phyloP scores from a whole-genome alignment of 2,797 vertebrate species.

The Coranthus polyacanthus region DNA sequence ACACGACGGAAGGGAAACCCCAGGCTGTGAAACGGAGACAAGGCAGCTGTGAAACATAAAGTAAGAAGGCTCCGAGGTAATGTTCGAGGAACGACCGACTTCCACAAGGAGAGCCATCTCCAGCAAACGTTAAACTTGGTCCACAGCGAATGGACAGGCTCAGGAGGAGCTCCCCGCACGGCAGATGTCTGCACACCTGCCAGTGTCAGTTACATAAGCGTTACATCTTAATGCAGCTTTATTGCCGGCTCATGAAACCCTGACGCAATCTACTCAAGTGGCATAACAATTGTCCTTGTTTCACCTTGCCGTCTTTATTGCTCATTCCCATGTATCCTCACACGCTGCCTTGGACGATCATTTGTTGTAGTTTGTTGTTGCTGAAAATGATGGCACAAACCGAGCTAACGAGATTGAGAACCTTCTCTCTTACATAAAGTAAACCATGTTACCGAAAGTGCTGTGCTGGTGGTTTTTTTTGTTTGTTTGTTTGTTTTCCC shows the following conservation, averaged over 20 bases:
- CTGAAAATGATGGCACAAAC: constrained; percentile 7
- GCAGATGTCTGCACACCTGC: constrained; percentile 69
- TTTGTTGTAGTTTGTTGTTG: constrained; percentile 25
- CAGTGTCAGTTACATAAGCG: constrained; percentile 55
- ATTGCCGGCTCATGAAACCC: constrained; percentile 61
- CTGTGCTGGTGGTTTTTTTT: constrained; percentile 5
- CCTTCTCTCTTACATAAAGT: constrained; percentile 27
- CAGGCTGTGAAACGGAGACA: too few species aligned
- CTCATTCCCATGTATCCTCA: constrained; percentile 19
- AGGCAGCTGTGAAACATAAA: constrained; percentile 24
- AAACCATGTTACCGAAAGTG: constrained; percentile 31
- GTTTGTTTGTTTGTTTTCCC: too few species aligned
- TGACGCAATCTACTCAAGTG: constrained; percentile 52
- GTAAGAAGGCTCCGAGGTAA: constrained; percentile 5
- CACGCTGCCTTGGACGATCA: neutral
- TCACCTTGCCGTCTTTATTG: constrained; percentile 62
- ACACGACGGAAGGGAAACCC: constrained; percentile 24
- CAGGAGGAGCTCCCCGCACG: constrained; percentile 24
- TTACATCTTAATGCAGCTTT: constrained; percentile 70
- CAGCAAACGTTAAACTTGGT: constrained; percentile 9
- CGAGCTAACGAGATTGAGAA: neutral
- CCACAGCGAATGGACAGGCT: constrained; percentile 12
- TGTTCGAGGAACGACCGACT: constrained; percentile 17
- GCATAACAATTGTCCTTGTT: constrained; percentile 55
- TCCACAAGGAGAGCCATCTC: constrained; percentile 7